phyloP scores from a whole-genome alignment of 1,140 invertebrate species.

The Pachypeltis micranthus region DNA sequence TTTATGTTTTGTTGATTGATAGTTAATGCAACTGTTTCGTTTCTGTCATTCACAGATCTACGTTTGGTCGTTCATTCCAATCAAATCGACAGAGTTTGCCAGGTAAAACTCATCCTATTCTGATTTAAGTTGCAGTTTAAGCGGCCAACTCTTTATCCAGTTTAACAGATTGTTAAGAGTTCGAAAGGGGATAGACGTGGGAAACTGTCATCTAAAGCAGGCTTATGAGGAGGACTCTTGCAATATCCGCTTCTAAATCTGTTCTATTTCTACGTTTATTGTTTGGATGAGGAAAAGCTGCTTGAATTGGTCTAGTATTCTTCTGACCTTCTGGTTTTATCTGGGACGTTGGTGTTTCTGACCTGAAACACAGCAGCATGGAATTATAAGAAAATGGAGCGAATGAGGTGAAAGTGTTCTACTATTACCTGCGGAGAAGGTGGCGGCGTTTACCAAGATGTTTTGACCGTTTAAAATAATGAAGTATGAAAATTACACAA shows the following conservation, averaged over 20 bases:
- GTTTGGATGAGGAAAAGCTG: not conserved
- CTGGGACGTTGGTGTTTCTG: no score
- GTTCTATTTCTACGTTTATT: not conserved
- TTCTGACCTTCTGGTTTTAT: no score
- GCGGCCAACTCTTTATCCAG: not conserved
- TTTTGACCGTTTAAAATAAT: no score
- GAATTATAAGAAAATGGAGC: no score
- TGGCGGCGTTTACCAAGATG: no score
- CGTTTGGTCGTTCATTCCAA: not conserved
- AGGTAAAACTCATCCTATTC: not conserved
- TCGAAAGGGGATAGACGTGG: not conserved
- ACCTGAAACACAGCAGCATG: no score
- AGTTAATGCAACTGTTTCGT: not conserved
- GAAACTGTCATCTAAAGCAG: not conserved
- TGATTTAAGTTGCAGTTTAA: not conserved
- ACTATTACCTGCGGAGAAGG: no score
- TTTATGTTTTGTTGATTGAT: no score
- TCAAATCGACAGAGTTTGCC: not conserved
- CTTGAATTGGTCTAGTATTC: no score
- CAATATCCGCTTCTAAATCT: not conserved
- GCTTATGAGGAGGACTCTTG: not conserved
- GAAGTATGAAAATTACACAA: no score
- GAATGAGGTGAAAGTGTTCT: no score
- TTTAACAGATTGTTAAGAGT: not conserved
- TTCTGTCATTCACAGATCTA: not conserved